These are phyloP conservation scores for Nesoenas mayeri DNA, from an alignment of 2,113 vertebrate species.

Conservation along the genomic window DNA sequence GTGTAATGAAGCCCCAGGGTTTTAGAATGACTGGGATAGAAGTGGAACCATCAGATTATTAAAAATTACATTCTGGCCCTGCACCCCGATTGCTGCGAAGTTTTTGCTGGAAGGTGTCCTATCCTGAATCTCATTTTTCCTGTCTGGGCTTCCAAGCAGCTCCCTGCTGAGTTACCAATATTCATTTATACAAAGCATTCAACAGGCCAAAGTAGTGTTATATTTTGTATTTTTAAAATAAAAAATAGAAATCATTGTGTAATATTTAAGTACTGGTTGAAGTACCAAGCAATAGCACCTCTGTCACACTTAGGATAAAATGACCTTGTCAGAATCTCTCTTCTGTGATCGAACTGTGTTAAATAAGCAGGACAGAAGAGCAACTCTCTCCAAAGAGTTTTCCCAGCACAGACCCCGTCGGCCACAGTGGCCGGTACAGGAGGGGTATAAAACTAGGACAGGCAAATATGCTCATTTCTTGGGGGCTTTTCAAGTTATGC, in stretches of 20 bases:
- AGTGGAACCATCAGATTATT: not conserved
- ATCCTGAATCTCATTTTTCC: not conserved
- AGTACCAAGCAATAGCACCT: not conserved
- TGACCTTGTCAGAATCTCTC: not conserved
- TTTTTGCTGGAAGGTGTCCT: conserved; percentile 4
- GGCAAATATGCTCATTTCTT: not conserved
- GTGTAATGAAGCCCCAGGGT: not conserved
- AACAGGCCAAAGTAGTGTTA: not conserved
- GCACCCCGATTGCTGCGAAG: not conserved
- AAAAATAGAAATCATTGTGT: not conserved
- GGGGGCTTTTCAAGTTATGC: not conserved
- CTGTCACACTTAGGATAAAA: not conserved
- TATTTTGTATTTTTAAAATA: not conserved
- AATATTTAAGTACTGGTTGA: not conserved
- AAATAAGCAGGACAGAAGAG: not conserved
- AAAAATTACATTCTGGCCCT: not conserved
- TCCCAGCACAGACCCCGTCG: not conserved
- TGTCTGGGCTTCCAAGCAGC: not conserved
- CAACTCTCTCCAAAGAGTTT: not conserved
- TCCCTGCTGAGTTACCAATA: not conserved
- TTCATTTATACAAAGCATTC: not conserved
- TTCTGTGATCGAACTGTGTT: not conserved
- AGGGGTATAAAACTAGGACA: not conserved
- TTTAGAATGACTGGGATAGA: not conserved
- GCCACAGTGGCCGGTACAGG: not conserved